phyloP scores from a whole-genome alignment of 2,888 invertebrate species.

The Dione vanillae region DNA sequence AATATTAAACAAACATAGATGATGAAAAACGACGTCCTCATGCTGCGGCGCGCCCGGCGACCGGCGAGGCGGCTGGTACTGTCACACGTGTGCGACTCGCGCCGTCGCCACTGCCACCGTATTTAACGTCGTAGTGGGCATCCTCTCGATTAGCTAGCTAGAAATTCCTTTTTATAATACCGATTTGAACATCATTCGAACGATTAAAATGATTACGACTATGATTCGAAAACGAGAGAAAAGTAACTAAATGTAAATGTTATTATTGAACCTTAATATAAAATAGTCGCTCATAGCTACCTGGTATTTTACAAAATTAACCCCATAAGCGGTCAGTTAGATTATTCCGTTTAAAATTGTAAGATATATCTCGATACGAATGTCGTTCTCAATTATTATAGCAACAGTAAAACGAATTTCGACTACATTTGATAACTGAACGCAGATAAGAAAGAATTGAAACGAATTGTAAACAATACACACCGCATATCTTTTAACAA shows the following conservation, averaged over 20 bases:
- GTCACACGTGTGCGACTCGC: conserved; percentile 70
- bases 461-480: conserved; percentile 76
- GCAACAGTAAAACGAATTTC: conserved; percentile 73
- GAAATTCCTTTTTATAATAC: conserved; percentile 61
- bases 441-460: conserved; percentile 72
- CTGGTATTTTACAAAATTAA: conserved; percentile 14
- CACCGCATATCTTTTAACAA: conserved; percentile 65
- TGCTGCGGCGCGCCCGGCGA: conserved; percentile 50
- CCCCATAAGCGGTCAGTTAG: not conserved
- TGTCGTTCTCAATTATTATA: conserved; percentile 59
- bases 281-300: conserved; percentile 1
- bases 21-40: conserved; percentile 54
- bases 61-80: conserved; percentile 67
- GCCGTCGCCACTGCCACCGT: conserved; percentile 48
- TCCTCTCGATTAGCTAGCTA: conserved; percentile 63
- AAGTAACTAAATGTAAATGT: not conserved
- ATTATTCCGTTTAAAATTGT: conserved; percentile 22
- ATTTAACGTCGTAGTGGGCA: conserved; percentile 49
- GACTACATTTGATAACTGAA: conserved; percentile 72
- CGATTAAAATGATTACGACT: conserved; percentile 14
- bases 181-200: conserved; percentile 43
- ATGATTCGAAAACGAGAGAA: not conserved
- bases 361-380: conserved; percentile 31
- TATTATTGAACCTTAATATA: not conserved
- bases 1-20: conserved; percentile 71